phyloP scores from a whole-genome alignment of 92 coral and sea anemone species.

The Meandrina meandrites region DNA sequence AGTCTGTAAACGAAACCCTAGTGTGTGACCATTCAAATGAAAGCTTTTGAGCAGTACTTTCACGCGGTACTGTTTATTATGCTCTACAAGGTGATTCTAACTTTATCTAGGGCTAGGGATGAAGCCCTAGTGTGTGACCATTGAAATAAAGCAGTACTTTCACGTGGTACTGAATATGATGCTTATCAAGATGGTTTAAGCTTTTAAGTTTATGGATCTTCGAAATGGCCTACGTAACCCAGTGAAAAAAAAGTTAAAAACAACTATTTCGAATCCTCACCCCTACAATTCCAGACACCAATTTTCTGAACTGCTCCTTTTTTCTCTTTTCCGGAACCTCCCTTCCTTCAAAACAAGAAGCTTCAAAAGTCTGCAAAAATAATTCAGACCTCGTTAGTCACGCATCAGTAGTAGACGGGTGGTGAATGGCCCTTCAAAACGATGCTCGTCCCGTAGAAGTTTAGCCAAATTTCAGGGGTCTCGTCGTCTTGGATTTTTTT shows the following conservation, averaged over 20 bases:
- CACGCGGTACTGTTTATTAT: not conserved
- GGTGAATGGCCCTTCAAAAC: too few relatives aligned
- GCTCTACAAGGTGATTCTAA: not conserved
- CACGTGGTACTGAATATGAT: not conserved
- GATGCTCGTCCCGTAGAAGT: too few relatives aligned
- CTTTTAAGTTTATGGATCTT: not conserved
- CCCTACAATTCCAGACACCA: conserved; percentile 80
- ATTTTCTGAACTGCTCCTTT: conserved; percentile 69
- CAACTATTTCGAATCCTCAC: conserved; percentile 46
- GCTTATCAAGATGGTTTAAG: too few relatives aligned
- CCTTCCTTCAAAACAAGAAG: conserved; percentile 59
- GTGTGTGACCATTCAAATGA: not conserved
- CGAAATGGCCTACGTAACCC: not conserved
- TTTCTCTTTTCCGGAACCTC: conserved; percentile 69
- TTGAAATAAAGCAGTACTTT: not conserved
- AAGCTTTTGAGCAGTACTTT: not conserved
- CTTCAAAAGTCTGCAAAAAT: conserved; percentile 63
- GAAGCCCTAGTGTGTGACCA: not conserved
- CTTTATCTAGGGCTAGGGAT: too few relatives aligned
- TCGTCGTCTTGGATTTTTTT: too few relatives aligned
- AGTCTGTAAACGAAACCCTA: too few relatives aligned
- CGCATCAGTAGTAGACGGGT: not conserved
- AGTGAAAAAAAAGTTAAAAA: not conserved
- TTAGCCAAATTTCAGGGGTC: too few relatives aligned
- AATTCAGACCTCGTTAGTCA: not conserved